Base-by-base conservation (phyloP, 2,113 vertebrate genomes). In the Corythaeola cristata region DNA sequence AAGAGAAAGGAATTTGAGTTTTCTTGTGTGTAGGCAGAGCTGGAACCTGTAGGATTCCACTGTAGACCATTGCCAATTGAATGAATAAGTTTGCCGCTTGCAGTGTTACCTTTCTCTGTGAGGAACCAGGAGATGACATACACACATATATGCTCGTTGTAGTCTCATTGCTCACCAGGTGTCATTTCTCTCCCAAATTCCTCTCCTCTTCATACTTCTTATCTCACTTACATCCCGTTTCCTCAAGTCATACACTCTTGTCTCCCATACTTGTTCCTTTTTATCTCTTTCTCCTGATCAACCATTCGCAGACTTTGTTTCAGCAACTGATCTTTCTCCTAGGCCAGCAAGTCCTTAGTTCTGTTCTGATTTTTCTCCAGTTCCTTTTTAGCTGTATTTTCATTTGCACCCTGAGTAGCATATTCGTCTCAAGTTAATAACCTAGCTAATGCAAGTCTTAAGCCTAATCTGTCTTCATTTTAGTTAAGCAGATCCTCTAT, bases 101-200 rank as follows among this genome's bases (percentile, higher is more conserved):
- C 27, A 55, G 35, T 8, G 20, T 78, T 77, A n/a, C 21, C 23
- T 89, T 67, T 39, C 41, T 55, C 6, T 67, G 4, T 55, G 33
- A 60, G 72, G 39, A 79, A 27, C 30, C 50, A 35, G 58, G 45
- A 69, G 49, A 39, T 75, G 26, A 64, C 23, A 30, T 35, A 20
- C 8, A 16, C 18, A 11, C 6, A 1, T 56, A 44, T 0, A 0
- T 58, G 13, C 24, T 62, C 6, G 2, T 49, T 78, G 47, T 24
- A 75, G 24, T 78, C 28, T 82, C 45, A 30, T 44, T 78, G 37
- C 60, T 91, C n/a, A 67, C 13, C 37, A 37, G 32, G 44, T 55
- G 18, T 67, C 60, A 32, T 41, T 71, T 64, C 45, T 81, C 26
- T 11, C 33, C 56, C 39, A 41, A 12, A n/a, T 50, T 91, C 26